phyloP scores from a whole-genome alignment of 2,888 invertebrate genomes.

The Hemithea aestivaria region DNA sequence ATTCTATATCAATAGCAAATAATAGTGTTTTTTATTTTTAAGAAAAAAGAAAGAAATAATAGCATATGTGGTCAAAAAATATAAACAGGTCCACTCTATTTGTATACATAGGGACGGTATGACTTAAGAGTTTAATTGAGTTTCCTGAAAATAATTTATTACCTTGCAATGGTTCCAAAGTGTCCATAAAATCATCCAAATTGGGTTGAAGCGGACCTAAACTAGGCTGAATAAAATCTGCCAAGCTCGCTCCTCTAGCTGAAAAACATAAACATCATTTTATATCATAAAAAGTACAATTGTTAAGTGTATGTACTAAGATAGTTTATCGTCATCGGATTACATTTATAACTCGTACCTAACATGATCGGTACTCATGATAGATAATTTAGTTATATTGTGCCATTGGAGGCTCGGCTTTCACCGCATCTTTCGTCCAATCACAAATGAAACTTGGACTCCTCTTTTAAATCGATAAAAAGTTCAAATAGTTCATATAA shows the following conservation, averaged over 20 bases:
- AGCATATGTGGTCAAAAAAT: no score
- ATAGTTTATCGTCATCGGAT: slow-evolving; percentile 14
- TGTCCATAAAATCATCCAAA: slow-evolving; percentile 96
- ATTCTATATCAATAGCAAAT: no score
- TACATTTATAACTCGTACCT: slow-evolving; percentile 13
- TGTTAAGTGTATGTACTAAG: slow-evolving; percentile 6
- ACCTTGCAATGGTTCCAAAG: slow-evolving; percentile 91
- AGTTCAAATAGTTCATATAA: no score
- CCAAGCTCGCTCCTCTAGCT: slow-evolving; percentile 92
- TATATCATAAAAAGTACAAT: no score
- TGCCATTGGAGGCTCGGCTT: slow-evolving; percentile 13
- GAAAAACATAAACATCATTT: slow-evolving; percentile 50
- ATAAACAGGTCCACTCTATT: no score
- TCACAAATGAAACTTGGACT: no score
- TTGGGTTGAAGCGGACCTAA: slow-evolving; percentile 98
- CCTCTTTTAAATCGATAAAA: no score
- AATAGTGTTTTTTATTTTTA: no score
- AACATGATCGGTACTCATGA: slow-evolving; percentile 15
- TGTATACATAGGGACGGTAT: no score
- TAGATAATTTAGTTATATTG: slow-evolving; percentile 11
- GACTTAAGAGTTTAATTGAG: no score
- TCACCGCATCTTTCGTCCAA: slow-evolving; percentile 6
- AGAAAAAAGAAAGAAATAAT: no score
- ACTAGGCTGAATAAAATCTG: slow-evolving; percentile 99
- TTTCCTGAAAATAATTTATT: slow-evolving; percentile 23